phyloP scores from a whole-genome alignment of 2,797 vertebrate genomes.

The Sebastes cheni region DNA sequence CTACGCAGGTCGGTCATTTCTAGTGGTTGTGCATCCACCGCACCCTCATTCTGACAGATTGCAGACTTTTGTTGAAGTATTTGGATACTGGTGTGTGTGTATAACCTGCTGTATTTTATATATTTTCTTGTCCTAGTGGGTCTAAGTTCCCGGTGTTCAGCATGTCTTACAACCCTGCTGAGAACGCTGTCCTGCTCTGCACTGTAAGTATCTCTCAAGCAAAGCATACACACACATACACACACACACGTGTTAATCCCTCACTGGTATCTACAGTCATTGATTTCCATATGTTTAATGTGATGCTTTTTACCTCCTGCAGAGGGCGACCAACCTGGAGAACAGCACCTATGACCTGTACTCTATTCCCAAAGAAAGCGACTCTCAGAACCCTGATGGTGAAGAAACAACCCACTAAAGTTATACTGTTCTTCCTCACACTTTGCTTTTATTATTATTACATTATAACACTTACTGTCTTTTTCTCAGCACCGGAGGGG shows the following conservation, averaged over 20 bases:
- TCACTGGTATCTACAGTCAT: not conserved
- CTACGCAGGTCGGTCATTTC: conserved; percentile 85
- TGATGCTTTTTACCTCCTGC: conserved; percentile 16
- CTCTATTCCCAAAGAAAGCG: conserved; percentile 94
- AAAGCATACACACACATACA: not conserved
- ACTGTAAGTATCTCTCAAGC: conserved; percentile 82
- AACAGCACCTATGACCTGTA: conserved; percentile 98
- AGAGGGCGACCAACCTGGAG: conserved; percentile 97
- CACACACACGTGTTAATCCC: no score
- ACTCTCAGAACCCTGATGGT: conserved; percentile 98
- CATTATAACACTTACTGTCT: no score
- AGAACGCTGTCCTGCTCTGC: conserved; percentile 95
- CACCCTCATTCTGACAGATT: not conserved
- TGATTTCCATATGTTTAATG: not conserved
- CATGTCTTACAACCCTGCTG: conserved; percentile 98
- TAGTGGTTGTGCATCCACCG: not conserved
- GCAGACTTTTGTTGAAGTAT: not conserved
- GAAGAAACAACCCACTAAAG: not conserved
- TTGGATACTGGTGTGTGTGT: not conserved
- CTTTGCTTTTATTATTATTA: not conserved
- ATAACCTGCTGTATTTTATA: not conserved
- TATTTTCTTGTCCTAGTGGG: conserved; percentile 76
- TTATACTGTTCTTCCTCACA: not conserved
- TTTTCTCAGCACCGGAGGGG: conserved; percentile 90
- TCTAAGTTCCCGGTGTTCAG: conserved; percentile 98